phyloP scores from a whole-genome alignment of 2,888 invertebrate species.

The Timandra comae region DNA sequence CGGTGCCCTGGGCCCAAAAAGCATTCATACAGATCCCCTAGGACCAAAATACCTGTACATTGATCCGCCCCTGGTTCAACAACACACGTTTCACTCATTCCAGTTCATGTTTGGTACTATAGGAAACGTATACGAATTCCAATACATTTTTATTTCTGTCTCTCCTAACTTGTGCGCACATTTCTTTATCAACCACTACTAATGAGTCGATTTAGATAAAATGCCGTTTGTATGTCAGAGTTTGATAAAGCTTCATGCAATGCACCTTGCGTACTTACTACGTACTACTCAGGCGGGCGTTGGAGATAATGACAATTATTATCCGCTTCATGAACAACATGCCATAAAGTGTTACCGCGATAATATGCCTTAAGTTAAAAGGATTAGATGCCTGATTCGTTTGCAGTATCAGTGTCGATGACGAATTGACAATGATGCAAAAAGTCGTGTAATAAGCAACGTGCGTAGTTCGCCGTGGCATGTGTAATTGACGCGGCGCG shows the following conservation, averaged over 20 bases:
- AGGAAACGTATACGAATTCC: slow-evolving; percentile 25
- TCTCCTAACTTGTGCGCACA: slow-evolving; percentile 1
- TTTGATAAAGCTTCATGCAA: slow-evolving; percentile 15
- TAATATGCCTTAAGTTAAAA: slow-evolving; percentile 4
- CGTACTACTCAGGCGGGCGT: too few species aligned
- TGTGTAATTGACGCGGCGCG: slow-evolving; percentile 18
- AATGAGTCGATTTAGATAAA: slow-evolving; percentile 21
- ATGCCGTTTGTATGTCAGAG: slow-evolving; percentile 18
- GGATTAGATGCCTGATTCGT: slow-evolving; percentile 11
- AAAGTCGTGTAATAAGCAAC: slow-evolving; percentile 27
- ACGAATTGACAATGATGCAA: slow-evolving; percentile 28
- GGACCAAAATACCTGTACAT: too few species aligned
- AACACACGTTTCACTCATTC: slow-evolving; percentile 26
- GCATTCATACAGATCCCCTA: too few species aligned
- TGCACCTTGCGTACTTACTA: slow-evolving; percentile 24
- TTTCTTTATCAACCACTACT: slow-evolving; percentile 7
- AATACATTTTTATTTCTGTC: slow-evolving; percentile 16
- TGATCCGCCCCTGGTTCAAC: too few species aligned
- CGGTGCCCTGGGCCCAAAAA: too few species aligned
- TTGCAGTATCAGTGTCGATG: not conserved
- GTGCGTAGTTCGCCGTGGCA: slow-evolving; percentile 15
- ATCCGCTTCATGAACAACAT: slow-evolving; percentile 19
- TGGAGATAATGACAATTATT: slow-evolving; percentile 24
- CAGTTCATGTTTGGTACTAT: slow-evolving; percentile 30
- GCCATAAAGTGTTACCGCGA: not conserved